A percentile compares a stretch with the other conserved stretches of the same genome.
Evolutionary conservation across 1,140 invertebrate species (phyloP).

Genomic region (Drosophila bocki): DNA sequence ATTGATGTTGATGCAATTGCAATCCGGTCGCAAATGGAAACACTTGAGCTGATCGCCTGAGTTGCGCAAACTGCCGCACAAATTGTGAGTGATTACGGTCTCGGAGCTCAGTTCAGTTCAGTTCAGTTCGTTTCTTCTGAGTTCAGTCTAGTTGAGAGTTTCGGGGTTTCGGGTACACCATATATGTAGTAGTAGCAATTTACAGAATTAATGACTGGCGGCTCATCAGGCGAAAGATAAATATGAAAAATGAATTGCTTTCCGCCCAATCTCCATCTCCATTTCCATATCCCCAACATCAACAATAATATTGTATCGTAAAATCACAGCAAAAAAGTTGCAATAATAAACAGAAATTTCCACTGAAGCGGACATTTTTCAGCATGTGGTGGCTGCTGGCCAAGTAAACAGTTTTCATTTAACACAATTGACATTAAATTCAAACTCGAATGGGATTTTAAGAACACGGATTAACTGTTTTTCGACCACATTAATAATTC

Average conservation of each 20-base stretch:
- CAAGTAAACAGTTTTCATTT: slow-evolving; percentile 23
- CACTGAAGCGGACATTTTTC: slow-evolving; percentile 21
- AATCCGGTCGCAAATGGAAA: slow-evolving; percentile 40
- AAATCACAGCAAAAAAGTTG: slow-evolving; percentile 6
- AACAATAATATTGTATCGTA: slow-evolving; percentile 23
- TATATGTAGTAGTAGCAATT: slow-evolving; percentile 12
- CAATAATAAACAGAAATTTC: slow-evolving; percentile 26
- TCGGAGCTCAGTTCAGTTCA: slow-evolving; percentile 10
- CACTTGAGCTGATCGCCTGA: slow-evolving; percentile 46
- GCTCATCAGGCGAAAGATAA: slow-evolving; percentile 13
- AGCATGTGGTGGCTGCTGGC: not conserved
- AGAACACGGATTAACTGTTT: slow-evolving; percentile 27
- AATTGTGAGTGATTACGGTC: slow-evolving; percentile 52
- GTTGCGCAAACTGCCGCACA: slow-evolving; percentile 35
- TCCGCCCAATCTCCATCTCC: not conserved
- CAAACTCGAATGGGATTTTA: slow-evolving; percentile 11
- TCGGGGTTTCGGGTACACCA: not conserved
- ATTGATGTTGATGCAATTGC: slow-evolving; percentile 61
- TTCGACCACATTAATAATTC: slow-evolving; percentile 28
- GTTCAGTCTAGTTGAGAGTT: slow-evolving; percentile 9
- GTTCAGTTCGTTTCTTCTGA: not conserved
- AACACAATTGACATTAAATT: slow-evolving; percentile 24
- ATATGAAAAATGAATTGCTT: slow-evolving; percentile 24
- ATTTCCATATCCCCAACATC: not conserved
- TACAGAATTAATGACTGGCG: not conserved